Evolutionary conservation across 2,113 vertebrate genomes (phyloP), one percentile per base, ranked within the genome.

Genomic region (Delphinapterus leucas): DNA sequence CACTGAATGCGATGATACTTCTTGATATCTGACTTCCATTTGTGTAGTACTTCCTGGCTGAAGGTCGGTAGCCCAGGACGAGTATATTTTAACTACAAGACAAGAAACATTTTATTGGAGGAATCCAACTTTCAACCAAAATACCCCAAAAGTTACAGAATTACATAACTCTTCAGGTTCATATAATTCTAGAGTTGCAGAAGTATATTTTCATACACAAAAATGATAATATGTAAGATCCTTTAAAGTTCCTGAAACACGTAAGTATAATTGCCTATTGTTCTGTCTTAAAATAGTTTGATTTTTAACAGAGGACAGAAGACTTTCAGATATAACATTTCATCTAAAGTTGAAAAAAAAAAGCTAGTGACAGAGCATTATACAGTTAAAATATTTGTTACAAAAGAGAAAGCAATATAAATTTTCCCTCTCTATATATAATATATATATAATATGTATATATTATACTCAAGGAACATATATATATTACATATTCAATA

Each of bases 21-120:
- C 98, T 99, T 99, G 96, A 99, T 99, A 97, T 99, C 99, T 0
- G 98, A 99, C 97, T 99, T 99, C 99, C 99, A 99, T 96, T 99
- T 99, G 98, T 99, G 99, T 85, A 99, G 98, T 14, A 99, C 99
- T 74, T 99, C 99, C 93, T 99, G 99, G 96, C 99, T 99, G 97
- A 99, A 99, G 0, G 99, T 99, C 0, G 99, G 99, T 79, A 99
- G 98, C 25, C 99, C 99, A 2, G 99, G 99, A 31, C 99, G 99
- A n/a, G 99, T 99, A 68, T 99, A 99, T 96, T 99, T 99, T 95
- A 99, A 96, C 99, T 99, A 84, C 1, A 95, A 97, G 91, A 97
- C 36, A 97, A 95, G 17, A 95, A 96, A 98, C 67, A 98, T 28
- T 86, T 96, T 85, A 88, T 96, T 90, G 23, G 8, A 95, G 53